Evolutionary conservation across 1,140 invertebrate species (phyloP), one percentile per base, ranked within the genome.

Genomic region (Globodera rostochiensis): DNA sequence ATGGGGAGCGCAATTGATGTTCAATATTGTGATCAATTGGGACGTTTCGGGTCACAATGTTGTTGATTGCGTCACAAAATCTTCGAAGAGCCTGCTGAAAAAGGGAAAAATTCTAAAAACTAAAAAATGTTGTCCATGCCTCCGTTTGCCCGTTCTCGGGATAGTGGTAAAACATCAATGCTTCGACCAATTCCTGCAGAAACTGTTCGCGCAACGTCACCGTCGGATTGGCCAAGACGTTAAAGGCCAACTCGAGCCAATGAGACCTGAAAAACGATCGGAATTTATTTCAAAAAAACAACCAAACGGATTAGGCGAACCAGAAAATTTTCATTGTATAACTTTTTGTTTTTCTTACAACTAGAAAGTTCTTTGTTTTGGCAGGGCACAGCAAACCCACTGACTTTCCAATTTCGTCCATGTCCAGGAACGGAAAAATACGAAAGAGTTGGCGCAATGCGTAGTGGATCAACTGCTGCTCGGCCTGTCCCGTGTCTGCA

Each of bases 1-100:
- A 71, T 45, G 74, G 74, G 46, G 45, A 77, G 15, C 60, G 57
- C 45, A 36, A 9, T 21, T 3, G 75, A 15, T 9, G 49, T 19
- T 77, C 67, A 19, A 15, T 9, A 21, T 9, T 19, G 47, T 36
- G 21, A 57, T 25, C 60, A 36, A 25, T 74, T 25, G 11, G 47
- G 11, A 21, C 15, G 57, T 76, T 49, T 8, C 53, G 53, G 3
- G 76, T 69, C 53, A 80, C 77, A 79, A 80, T 64, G n/a, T 67
- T 64, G 45, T 79, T 80, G 49, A 80, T 80, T 15, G 80, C 79
- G 46, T 80, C 79, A 36, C 79, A 80, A 53, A 80, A 80, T 25
- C 57, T 19, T 25, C 80, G 79, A 9, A 80, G 75, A 11, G 77
- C 79, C 36, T 36, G 25, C 79, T 80, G 53, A 80, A 80, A 79